Evolutionary conservation across 1,140 invertebrate genomes (phyloP).

Genomic region (Lycorma delicatula): DNA sequence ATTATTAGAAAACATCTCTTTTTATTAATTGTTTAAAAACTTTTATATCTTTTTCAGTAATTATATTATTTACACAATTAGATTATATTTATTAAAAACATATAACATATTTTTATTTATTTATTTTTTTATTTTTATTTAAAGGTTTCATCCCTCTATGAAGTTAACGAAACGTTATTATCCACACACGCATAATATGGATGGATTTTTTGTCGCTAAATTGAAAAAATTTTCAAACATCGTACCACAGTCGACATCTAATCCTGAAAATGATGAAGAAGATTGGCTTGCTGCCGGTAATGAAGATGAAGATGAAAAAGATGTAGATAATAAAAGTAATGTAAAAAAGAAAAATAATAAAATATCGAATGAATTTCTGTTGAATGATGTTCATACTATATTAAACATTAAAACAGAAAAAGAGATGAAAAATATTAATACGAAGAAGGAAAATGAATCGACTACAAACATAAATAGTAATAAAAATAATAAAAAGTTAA

Average conservation of each 20-base stretch:
- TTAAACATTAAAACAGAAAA: too few relatives aligned
- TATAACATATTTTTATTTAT: background rate
- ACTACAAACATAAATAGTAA: too few relatives aligned
- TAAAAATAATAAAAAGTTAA: too few relatives aligned
- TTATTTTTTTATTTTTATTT: conserved; percentile 19
- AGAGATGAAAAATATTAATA: too few relatives aligned
- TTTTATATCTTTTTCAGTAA: background rate
- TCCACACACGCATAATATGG: conserved; percentile 97
- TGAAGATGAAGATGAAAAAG: background rate
- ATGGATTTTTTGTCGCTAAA: conserved; percentile 99
- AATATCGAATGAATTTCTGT: too few relatives aligned
- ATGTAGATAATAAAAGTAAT: too few relatives aligned
- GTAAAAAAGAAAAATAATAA: too few relatives aligned
- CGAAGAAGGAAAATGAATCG: too few relatives aligned
- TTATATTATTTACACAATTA: too few relatives aligned
- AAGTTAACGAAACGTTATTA: conserved; percentile 88
- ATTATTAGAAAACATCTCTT: too few relatives aligned
- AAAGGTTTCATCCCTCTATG: conserved; percentile 88
- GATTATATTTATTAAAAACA: background rate
- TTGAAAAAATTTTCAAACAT: conserved; percentile 89
- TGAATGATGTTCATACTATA: too few relatives aligned
- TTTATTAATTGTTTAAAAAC: too few relatives aligned
- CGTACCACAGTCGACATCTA: conserved; percentile 13
- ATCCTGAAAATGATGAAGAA: conserved; percentile 15
- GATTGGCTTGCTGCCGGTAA: conserved; percentile 10